Conservation (phyloP, 2,113 vertebrate genomes). For the Micronycteris hirsuta region DNA sequence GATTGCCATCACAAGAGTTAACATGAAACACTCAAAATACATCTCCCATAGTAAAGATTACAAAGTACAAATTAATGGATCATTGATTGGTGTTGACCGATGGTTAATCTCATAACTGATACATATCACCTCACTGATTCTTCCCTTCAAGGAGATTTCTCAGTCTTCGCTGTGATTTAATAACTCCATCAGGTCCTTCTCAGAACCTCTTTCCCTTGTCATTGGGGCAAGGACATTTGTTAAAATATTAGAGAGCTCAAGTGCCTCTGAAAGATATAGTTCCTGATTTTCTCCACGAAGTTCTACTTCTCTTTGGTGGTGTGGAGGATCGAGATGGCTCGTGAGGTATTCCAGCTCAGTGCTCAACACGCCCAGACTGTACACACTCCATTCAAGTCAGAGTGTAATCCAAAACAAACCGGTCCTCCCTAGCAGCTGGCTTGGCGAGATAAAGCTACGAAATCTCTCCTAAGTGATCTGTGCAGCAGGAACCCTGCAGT, state of each 20-base stretch:
- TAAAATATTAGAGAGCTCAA: background rate
- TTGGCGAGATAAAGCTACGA: slow-evolving; percentile 47
- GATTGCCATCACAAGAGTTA: background rate
- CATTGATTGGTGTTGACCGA: background rate
- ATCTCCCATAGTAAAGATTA: background rate
- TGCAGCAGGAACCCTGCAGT: slow-evolving; percentile 47
- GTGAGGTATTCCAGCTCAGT: slow-evolving; percentile 12
- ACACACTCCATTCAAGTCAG: background rate
- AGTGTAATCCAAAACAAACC: slow-evolving; percentile 27
- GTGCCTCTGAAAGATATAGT: background rate
- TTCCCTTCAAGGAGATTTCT: background rate
- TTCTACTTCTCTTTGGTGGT: background rate
- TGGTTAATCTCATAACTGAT: background rate
- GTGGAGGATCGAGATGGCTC: background rate
- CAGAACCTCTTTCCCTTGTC: background rate
- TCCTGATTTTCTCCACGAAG: background rate
- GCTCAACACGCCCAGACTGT: background rate
- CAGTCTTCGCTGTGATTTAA: background rate
- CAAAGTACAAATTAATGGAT: background rate
- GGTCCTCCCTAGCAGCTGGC: slow-evolving; percentile 50
- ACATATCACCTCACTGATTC: background rate
- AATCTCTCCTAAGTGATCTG: background rate
- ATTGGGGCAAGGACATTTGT: background rate
- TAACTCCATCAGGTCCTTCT: background rate
- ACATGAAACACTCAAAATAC: background rate